phyloP scores from a whole-genome alignment of 2,797 vertebrate species.

The Champsocephalus esox region DNA sequence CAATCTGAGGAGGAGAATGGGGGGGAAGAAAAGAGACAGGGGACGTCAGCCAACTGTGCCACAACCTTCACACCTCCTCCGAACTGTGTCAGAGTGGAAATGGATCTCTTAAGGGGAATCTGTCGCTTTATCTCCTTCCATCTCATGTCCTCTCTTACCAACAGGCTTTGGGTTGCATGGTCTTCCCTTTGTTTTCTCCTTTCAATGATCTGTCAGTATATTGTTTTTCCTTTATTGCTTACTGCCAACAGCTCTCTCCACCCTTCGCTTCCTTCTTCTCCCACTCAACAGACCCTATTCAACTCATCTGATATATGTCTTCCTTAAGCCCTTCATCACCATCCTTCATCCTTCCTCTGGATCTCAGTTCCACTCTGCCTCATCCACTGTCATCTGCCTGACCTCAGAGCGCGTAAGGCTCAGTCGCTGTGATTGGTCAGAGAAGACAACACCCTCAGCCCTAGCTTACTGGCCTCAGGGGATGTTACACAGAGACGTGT shows the following conservation, averaged over 20 bases:
- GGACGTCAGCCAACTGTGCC: slow-evolving; percentile 57
- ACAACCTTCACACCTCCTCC: slow-evolving; percentile 51
- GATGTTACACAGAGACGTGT: slow-evolving; percentile 25
- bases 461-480: slow-evolving; percentile 23
- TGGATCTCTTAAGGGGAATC: slow-evolving; percentile 25
- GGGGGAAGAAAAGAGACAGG: slow-evolving; percentile 17
- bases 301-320: slow-evolving; percentile 23
- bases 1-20: slow-evolving; percentile 4
- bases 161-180: not conserved
- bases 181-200: not conserved
- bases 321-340: slow-evolving; percentile 43
- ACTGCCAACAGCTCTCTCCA: not conserved
- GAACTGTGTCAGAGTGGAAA: slow-evolving; percentile 45
- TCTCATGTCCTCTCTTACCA: slow-evolving; percentile 7
- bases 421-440: slow-evolving; percentile 59
- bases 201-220: slow-evolving; percentile 18
- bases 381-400: slow-evolving; percentile 52
- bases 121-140: slow-evolving; percentile 20
- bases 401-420: slow-evolving; percentile 49
- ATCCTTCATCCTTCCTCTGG: slow-evolving; percentile 20
- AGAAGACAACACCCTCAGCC: slow-evolving; percentile 62
- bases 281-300: slow-evolving; percentile 38
- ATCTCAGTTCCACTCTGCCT: slow-evolving; percentile 22
- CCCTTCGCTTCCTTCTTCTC: slow-evolving; percentile 6
- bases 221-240: not conserved